Percentiles rank a stretch among this genome's conserved stretches.
phyloP scores from a whole-genome alignment of 2,113 vertebrate species.

The Sinocyclocheilus anophthalmus region DNA sequence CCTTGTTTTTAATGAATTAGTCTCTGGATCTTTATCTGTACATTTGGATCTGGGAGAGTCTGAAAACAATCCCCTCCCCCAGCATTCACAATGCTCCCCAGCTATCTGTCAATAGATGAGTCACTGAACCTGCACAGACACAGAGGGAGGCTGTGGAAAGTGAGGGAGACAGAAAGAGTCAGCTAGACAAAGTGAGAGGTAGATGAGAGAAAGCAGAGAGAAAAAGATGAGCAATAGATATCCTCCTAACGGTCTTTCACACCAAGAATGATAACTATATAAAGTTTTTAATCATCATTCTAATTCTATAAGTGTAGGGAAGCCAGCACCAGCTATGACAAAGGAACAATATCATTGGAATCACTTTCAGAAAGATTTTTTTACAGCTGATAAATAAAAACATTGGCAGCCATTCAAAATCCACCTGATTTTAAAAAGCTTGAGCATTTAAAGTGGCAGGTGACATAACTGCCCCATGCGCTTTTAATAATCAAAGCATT shows the following conservation, averaged over 20 bases:
- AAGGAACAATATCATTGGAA: not conserved
- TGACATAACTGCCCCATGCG: not conserved
- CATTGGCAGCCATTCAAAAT: not conserved
- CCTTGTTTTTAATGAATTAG: slow-evolving; percentile 24
- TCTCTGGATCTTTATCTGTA: slow-evolving; percentile 14
- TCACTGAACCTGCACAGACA: slow-evolving; percentile 57
- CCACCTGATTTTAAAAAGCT: not conserved
- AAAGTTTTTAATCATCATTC: not conserved
- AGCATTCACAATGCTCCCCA: slow-evolving; percentile 36
- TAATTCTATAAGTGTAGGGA: not conserved
- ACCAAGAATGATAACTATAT: not conserved
- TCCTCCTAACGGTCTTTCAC: not conserved
- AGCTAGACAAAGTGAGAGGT: slow-evolving; percentile 7
- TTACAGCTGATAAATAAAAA: no score
- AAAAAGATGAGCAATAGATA: slow-evolving; percentile 36
- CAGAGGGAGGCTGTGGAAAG: slow-evolving; percentile 59
- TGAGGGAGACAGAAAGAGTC: slow-evolving; percentile 50
- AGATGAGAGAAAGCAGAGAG: slow-evolving; percentile 36
- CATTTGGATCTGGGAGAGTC: slow-evolving; percentile 4
- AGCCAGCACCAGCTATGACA: not conserved
- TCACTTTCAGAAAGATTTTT: no score
- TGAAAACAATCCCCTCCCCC: slow-evolving; percentile 41
- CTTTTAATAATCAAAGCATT: no score
- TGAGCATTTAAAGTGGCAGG: not conserved
- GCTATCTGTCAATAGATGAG: slow-evolving; percentile 55